Base-by-base conservation (phyloP, 2,888 invertebrate species). In the Cartodere bifasciata region DNA sequence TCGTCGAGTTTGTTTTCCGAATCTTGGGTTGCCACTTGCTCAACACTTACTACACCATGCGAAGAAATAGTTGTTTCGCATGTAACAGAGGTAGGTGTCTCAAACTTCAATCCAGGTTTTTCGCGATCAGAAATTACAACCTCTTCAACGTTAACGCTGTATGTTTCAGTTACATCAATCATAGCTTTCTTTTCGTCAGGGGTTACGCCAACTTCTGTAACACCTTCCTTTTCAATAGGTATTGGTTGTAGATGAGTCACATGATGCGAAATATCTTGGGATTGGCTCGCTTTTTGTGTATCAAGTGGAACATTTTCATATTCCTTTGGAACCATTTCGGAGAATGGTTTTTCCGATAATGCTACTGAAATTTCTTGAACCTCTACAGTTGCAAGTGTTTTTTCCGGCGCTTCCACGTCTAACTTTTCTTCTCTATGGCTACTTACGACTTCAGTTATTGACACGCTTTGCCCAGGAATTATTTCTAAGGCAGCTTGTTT, bases 81-180 rank as follows among this genome's bases (percentile, higher is more conserved):
- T 46, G 56, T 65, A 16, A 55, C 60, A 32, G 55, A 48, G 37
- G 60, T 51, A n/a, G 63, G 62, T 31, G 46, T 43, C 43, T 58
- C 50, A 23, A 52, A 46, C 39, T 55, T 47, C 15, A 49, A 56
- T 13, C 70, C 56, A 32, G 48, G 58, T 54, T 58, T 55, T 63
- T 72, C 72, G 50, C 57, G 64, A 28, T 70, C 60, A 31, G 58
- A 57, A 3, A 63, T 46, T 30, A 65, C 47, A 1, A 69, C 49
- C 57, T 75, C 70, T 4, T 66, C 72, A 9, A 80, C 60, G 46
- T 67, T 68, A 25, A 82, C 41, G 41, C 73, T 53, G 60, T 75
- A 67, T 47, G 58, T 68, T 64, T 63, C 68, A 50, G 59, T 66
- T 53, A 67, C 70, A 16, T 47, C 63, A 16, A 68, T 47, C 31